Base-by-base conservation (phyloP, 1,140 invertebrate species). In the Dufourea novaeangliae region DNA sequence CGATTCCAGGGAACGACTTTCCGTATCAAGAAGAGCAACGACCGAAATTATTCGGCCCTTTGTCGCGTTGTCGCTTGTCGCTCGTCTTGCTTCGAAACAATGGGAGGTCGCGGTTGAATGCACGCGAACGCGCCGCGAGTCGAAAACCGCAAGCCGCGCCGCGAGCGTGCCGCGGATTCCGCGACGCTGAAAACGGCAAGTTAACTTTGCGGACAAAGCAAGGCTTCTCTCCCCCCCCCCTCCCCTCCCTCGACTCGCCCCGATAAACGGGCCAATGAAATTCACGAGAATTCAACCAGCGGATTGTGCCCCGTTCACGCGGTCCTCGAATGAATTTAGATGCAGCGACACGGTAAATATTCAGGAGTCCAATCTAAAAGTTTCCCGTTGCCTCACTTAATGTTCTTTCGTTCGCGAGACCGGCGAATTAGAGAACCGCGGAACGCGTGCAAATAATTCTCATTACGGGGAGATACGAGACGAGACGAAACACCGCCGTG, bases 221-320 rank as follows among this genome's bases (percentile, higher is more conserved):
- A 14, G 11, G 34, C 7, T 12, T 5, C 1, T 7, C 20, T 20
- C 4, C n/a, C n/a, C n/a, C n/a, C n/a, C n/a, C n/a, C n/a, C n/a
- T n/a, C n/a, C n/a, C n/a, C n/a, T n/a, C n/a, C n/a, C n/a, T n/a
- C n/a, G 46, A 17, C 20, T 20, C 20, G 20, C n/a, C 20, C 32
- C 17, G 39, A 46, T n/a, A 54, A 71, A 61, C 54, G 73, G 73
- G 46, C 52, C 72, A 78, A 77, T 80, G 80, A 77, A 77, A 71
- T 82, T 82, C 56, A 77, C 1, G 17, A 27, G 39, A 59, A 71
- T 61, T 11, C 56, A 44, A 22, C 17, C 14, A 20, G 34, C 69
- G 54, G 11, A 34, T 4, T 14, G 37, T 4, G 61, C 39, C 70
- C 57, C 61, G 22, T 73, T 39, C 63, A 39, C 56, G 69, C 32